Base-by-base conservation (phyloP, 2,888 invertebrate species). In the Beris chalybata region DNA sequence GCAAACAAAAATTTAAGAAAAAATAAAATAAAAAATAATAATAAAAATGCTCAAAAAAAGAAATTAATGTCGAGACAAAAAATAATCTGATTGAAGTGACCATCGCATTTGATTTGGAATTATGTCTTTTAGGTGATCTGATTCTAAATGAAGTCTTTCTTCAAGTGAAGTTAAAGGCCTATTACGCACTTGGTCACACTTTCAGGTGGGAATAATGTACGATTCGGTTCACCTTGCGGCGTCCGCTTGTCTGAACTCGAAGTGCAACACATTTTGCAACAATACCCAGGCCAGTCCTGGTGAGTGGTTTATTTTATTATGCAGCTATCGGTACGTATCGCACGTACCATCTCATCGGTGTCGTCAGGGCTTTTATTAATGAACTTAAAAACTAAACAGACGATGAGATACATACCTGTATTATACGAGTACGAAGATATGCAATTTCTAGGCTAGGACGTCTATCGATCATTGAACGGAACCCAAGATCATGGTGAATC, bases 321-420 rank as follows among this genome's bases (percentile, higher is more conserved):
- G 48, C 38, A 9, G 29, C 9, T 29, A 59, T 61, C 44, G 38
- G 61, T 50, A 61, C 12, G 61, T 61, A 61, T 61, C 61, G 50
- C 61, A 61, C 61, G 61, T 61, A 31, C 52, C 38, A 61, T 61
- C 61, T 61, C 50, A 61, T 50, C 43, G 61, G 3, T 61, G 61
- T 61, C 52, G 61, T 61, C 61, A 52, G 61, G 38, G 50, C 52
- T 15, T 59, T 47, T 59, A 59, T 38, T 52, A 6, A 52, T 38
- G 52, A 50, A 43, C 52, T 15, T 52, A 11, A 38, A 38, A 9
- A 7, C 38, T 9, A 38, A 38, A 38, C 38, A 38, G 9, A 38
- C 38, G 38, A 22, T 22, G 22, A 22, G 22, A 22, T 22, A 22
- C 22, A 22, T 22, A 22, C 22, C 22, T 22, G 22, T 22, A 22